Evolutionary conservation across 2,888 invertebrate genomes (phyloP).

Genomic region (Oeneis ivallda): DNA sequence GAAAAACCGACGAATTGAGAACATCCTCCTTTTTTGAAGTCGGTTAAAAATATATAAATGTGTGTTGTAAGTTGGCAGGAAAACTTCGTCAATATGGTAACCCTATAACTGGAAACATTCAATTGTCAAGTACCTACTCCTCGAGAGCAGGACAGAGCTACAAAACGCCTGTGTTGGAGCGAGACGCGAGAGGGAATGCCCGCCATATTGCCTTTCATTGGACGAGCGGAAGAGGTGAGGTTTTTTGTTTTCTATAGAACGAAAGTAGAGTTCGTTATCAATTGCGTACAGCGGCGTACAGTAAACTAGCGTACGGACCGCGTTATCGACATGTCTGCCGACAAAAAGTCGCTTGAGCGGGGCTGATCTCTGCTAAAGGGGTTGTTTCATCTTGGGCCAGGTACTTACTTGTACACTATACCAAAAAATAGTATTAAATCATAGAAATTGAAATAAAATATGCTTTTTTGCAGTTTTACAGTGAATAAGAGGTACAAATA

Average conservation of each 20-base stretch:
- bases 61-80: neutral
- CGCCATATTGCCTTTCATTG: slow-evolving; percentile 36
- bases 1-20: no score
- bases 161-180: slow-evolving; percentile 10
- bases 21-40: no score
- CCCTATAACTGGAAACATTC: slow-evolving; percentile 26
- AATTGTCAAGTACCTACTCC: slow-evolving; percentile 30
- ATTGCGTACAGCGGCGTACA: slow-evolving; percentile 11
- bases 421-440: no score
- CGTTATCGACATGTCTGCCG: neutral
- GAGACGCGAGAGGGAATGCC: slow-evolving; percentile 32
- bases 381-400: no score
- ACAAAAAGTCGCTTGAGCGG: slow-evolving; percentile 6
- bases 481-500: no score
- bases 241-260: slow-evolving; percentile 37
- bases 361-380: no score
- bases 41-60: neutral
- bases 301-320: neutral
- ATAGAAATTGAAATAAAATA: no score
- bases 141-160: slow-evolving; percentile 31
- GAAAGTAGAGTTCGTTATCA: slow-evolving; percentile 32
- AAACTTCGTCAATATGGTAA: slow-evolving; percentile 21
- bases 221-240: slow-evolving; percentile 34
- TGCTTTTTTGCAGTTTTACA: no score
- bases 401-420: no score